Evolutionary conservation across 2,888 invertebrate species (phyloP).

Genomic region (Dynastes maya): DNA sequence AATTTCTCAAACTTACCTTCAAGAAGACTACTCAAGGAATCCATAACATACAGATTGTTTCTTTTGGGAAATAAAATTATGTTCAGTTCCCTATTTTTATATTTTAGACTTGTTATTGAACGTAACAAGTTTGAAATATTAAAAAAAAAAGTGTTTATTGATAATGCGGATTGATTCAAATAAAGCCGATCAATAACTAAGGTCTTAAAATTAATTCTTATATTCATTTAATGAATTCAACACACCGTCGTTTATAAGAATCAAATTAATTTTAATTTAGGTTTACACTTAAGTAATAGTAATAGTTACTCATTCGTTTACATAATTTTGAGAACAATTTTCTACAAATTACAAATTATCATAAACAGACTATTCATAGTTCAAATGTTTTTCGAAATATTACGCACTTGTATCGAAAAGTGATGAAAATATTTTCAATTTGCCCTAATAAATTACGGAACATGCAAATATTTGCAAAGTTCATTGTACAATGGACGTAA

Average conservation of each 20-base stretch:
- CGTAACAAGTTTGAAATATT: no score
- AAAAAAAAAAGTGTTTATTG: no score
- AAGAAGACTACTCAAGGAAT: no score
- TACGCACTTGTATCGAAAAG: not conserved
- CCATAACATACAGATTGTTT: no score
- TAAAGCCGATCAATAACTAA: not conserved
- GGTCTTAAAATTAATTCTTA: no score
- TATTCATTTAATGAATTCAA: no score
- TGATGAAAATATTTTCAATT: not conserved
- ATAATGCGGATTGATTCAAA: no score
- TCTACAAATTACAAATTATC: slow-evolving; percentile 44
- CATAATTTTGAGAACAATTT: slow-evolving; percentile 38
- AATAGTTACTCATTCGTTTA: slow-evolving; percentile 37
- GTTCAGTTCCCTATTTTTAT: no score
- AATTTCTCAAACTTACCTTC: no score
- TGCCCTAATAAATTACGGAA: no score
- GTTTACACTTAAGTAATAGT: slow-evolving; percentile 18
- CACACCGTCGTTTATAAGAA: not conserved
- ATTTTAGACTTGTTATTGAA: no score
- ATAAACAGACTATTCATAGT: slow-evolving; percentile 36
- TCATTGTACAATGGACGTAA: slow-evolving; percentile 1
- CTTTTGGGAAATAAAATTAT: no score
- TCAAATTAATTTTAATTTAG: slow-evolving; percentile 31
- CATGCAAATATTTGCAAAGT: not conserved
- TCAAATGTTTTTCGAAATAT: slow-evolving; percentile 1